Evolutionary conservation across 2,797 vertebrate genomes (phyloP).

Genomic region (Enteromius paludinosus): DNA sequence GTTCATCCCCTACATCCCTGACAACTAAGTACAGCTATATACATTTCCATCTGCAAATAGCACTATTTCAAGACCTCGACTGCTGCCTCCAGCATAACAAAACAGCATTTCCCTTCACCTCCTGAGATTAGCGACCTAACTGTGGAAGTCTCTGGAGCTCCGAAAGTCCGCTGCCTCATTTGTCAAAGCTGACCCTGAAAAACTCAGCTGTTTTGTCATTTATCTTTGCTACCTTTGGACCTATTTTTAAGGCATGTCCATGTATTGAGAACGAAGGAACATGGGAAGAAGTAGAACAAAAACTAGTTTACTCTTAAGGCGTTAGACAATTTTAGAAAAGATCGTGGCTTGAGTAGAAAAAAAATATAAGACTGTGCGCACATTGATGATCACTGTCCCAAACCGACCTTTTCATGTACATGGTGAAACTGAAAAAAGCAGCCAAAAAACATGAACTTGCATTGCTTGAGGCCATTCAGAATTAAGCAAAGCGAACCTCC

Average conservation of each 20-base stretch:
- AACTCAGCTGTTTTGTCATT: conserved; percentile 60
- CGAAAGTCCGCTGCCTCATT: conserved; percentile 76
- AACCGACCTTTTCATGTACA: neutral
- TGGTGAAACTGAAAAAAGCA: neutral
- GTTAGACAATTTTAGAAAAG: conserved; percentile 12
- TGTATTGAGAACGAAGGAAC: conserved; percentile 49
- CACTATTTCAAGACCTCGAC: conserved; percentile 45
- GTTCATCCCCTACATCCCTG: conserved; percentile 2
- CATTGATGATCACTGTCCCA: neutral
- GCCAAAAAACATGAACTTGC: neutral
- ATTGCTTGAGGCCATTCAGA: neutral
- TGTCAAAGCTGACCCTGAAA: conserved; percentile 82
- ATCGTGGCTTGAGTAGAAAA: neutral
- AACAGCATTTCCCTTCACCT: conserved; percentile 69
- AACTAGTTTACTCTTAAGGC: conserved; percentile 60
- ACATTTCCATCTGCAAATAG: conserved; percentile 35
- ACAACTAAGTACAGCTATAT: conserved; percentile 21
- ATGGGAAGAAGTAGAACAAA: conserved; percentile 63
- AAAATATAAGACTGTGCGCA: neutral
- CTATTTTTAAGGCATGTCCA: conserved; percentile 60
- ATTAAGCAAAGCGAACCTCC: conserved; percentile 6
- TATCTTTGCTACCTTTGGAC: conserved; percentile 57
- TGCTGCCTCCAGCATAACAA: conserved; percentile 50
- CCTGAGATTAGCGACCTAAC: conserved; percentile 76
- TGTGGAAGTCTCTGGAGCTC: conserved; percentile 73